Evolutionary conservation across 1,140 invertebrate species (phyloP).

Genomic region (Augochlora pura): DNA sequence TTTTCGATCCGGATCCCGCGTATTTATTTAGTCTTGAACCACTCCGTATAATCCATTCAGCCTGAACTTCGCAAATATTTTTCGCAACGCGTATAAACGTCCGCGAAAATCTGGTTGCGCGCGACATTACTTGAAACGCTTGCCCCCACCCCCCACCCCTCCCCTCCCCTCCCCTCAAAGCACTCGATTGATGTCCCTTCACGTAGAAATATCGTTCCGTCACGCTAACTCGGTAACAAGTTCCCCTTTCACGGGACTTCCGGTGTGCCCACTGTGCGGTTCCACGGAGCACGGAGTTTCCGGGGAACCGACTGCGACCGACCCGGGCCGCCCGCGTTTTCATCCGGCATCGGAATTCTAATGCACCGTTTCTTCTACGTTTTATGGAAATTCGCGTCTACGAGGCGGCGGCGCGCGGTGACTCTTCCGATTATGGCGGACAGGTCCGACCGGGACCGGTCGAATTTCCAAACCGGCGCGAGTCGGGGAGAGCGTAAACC

Average conservation of each 20-base stretch:
- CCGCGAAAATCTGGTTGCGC: not conserved
- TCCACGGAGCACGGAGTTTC: not conserved
- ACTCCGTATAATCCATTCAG: not conserved
- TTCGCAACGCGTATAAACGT: not conserved
- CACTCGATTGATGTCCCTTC: constrained; percentile 13
- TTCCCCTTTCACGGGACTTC: constrained; percentile 16
- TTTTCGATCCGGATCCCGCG: not conserved
- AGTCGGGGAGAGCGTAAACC: too few species aligned
- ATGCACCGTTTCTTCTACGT: constrained; percentile 55
- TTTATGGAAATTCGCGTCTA: constrained; percentile 54
- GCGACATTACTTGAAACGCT: not conserved
- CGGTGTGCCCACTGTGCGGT: not conserved
- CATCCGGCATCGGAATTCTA: constrained; percentile 59
- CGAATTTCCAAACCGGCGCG: too few species aligned
- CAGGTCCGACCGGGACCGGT: too few species aligned
- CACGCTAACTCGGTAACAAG: not conserved
- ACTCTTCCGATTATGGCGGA: too few species aligned
- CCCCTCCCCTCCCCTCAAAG: too few species aligned
- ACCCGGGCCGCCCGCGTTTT: constrained; percentile 37
- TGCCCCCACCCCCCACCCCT: too few species aligned
- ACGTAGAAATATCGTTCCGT: not conserved
- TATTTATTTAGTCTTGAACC: too few species aligned
- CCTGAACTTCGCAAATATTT: not conserved
- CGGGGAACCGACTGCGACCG: not conserved
- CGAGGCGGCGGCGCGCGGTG: too few species aligned